These are phyloP conservation scores for Hyles lineata DNA, from an alignment of 2,888 invertebrate genomes.

Conservation along the genomic window DNA sequence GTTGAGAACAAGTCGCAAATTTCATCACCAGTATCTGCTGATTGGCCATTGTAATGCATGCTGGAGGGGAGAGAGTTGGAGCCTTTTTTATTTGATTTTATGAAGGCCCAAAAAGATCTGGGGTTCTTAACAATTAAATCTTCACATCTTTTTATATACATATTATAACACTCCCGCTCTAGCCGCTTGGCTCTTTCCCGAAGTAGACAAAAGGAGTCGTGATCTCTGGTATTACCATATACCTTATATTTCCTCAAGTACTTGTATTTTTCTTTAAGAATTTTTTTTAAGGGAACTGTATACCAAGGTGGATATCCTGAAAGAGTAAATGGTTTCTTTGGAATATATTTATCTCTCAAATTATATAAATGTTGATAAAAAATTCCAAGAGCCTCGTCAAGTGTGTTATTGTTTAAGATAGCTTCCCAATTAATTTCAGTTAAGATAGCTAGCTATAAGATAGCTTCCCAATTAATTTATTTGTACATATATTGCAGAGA, in stretches of 20 bases:
- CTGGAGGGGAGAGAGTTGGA: slow-evolving; percentile 34
- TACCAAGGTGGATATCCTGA: not conserved
- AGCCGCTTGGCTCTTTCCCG: slow-evolving; percentile 32
- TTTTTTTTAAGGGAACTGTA: not conserved
- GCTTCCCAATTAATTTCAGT: slow-evolving; percentile 3
- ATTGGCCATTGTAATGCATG: slow-evolving; percentile 31
- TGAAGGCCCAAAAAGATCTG: slow-evolving; percentile 38
- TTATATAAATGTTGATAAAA: not conserved
- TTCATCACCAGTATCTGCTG: slow-evolving; percentile 33
- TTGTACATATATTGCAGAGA: too few relatives aligned
- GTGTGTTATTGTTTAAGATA: not conserved
- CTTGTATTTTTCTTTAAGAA: slow-evolving; percentile 1
- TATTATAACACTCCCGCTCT: slow-evolving; percentile 33
- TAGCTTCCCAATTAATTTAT: too few relatives aligned
- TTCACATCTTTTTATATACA: slow-evolving; percentile 34
- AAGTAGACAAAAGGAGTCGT: slow-evolving; percentile 13
- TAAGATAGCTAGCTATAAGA: too few relatives aligned
- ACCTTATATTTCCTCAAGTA: slow-evolving; percentile 1
- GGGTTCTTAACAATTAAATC: slow-evolving; percentile 34
- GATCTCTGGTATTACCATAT: not conserved
- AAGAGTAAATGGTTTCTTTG: not conserved
- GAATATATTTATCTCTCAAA: slow-evolving; percentile 6
- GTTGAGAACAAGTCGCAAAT: slow-evolving; percentile 39
- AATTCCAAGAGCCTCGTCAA: not conserved
- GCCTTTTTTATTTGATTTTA: slow-evolving; percentile 36